A percentile compares a stretch with the other conserved stretches of the same genome.
Evolutionary conservation across 2,888 invertebrate genomes (phyloP).

Genomic region (Tetropium fuscum): DNA sequence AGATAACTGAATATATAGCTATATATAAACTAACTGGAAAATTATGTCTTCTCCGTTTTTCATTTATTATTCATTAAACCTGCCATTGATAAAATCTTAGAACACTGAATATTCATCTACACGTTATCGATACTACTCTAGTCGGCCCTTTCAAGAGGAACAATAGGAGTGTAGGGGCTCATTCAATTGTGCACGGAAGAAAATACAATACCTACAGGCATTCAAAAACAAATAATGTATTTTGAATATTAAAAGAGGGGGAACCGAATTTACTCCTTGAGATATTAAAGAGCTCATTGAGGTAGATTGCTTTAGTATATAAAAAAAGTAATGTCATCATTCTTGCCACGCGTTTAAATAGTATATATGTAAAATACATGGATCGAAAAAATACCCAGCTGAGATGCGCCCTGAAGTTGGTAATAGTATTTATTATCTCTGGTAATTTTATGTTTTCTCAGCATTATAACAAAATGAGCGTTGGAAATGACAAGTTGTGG

Average conservation of each 20-base stretch:
- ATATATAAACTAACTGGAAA: too few species aligned
- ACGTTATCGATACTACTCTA: conserved; percentile 33
- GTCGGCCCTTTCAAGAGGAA: conserved; percentile 19
- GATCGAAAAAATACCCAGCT: too few species aligned
- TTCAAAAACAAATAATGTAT: conserved; percentile 40
- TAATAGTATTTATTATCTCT: too few species aligned
- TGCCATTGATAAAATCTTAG: conserved; percentile 25
- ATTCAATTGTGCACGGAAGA: conserved; percentile 33
- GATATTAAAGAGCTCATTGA: conserved; percentile 19
- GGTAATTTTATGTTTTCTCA: too few species aligned
- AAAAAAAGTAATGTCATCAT: conserved; percentile 1
- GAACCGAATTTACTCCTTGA: conserved; percentile 24
- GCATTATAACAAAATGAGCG: too few species aligned
- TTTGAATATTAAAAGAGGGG: conserved; percentile 29
- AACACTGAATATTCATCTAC: conserved; percentile 39
- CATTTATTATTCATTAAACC: conserved; percentile 25
- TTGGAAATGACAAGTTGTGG: too few species aligned
- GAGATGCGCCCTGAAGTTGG: too few species aligned
- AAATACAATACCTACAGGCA: conserved; percentile 33
- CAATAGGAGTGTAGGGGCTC: conserved; percentile 9
- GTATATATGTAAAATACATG: too few species aligned
- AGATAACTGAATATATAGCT: too few species aligned
- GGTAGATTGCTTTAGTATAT: conserved; percentile 23
- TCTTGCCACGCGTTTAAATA: conserved; percentile 1
- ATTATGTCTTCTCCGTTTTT: too few species aligned